Evolutionary conservation across 2,113 vertebrate genomes (phyloP), one percentile per base, ranked within the genome.

Genomic region (Percopsis transmontana): DNA sequence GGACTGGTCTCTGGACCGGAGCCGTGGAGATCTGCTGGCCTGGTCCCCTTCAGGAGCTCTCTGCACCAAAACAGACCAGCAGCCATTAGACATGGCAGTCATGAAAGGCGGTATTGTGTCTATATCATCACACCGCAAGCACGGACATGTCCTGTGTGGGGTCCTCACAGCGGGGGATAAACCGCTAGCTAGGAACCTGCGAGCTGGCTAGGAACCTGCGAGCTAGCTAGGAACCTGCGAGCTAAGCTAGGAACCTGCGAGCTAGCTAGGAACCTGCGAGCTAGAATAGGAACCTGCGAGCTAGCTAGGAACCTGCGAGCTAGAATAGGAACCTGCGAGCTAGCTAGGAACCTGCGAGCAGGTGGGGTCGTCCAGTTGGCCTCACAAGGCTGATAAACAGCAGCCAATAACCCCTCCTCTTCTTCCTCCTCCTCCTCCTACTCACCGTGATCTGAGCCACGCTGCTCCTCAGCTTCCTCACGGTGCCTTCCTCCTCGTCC

Each of bases 391-490:
- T 12, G 4, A 18, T 19, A 18, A 19, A 52, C 15, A 19, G 7
- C 16, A 2, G 5, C 50, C 19, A 19, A n/a, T n/a, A n/a, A n/a
- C 15, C 18, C 50, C 50, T 19, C 16, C 19, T 18, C 9, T 20
- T 47, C 41, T 45, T 33, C 24, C 1, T n/a, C 1, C 21, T 39
- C 14, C 42, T n/a, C 16, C 8, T 19, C 13, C 11, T 39, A n/a
- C 88, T 86, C 79, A 93, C 92, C 81, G 53, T 91, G 77, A 93
- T 83, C 55, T 93, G 91, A 47, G 90, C 90, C 52, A 93, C 85
- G 3, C 90, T 91, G 75, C 92, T 93, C 75, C 81, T 89, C 14
- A 93, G 85, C 77, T 65, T 89, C 65, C 73, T 85, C 58, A 68
- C 12, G 0, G 76, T 69, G 0, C 76, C 84, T 0, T 69, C 9